A percentile compares a stretch with the other conserved stretches of the same genome.
Evolutionary conservation across 2,113 vertebrate genomes (phyloP).

Genomic region (Cairina moschata): DNA sequence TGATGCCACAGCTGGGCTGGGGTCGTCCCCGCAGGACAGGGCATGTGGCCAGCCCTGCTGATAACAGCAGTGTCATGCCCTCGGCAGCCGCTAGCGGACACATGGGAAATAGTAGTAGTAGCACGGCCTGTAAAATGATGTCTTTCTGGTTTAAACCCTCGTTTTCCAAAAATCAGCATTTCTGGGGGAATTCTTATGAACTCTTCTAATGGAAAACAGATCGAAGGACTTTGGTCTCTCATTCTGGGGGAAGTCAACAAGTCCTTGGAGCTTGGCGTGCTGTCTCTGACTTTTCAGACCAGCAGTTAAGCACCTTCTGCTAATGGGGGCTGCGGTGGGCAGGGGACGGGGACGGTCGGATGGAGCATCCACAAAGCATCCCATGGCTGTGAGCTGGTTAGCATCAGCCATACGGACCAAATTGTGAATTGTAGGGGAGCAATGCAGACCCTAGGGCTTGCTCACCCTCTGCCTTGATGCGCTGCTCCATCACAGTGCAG

Average conservation of each 20-base stretch:
- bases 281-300: neutral
- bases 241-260: neutral
- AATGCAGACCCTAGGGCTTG: neutral
- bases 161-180: neutral
- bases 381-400: neutral
- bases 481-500: neutral
- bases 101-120: neutral
- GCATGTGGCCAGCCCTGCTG: fast-evolving
- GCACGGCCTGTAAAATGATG: neutral
- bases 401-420: fast-evolving
- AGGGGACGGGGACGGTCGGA: neutral
- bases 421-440: fast-evolving
- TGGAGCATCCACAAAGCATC: neutral
- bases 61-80: neutral
- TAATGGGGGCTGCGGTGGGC: neutral
- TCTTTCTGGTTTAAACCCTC: neutral
- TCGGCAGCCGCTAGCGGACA: neutral
- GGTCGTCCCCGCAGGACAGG: fast-evolving
- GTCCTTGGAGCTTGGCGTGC: neutral
- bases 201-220: slow-evolving; percentile 16
- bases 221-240: neutral
- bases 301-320: neutral
- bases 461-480: neutral
- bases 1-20: neutral
- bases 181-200: neutral